Evolutionary conservation across 2,888 invertebrate species (phyloP), one percentile per base, ranked within the genome.

Genomic region (Eupeodes luniger): DNA sequence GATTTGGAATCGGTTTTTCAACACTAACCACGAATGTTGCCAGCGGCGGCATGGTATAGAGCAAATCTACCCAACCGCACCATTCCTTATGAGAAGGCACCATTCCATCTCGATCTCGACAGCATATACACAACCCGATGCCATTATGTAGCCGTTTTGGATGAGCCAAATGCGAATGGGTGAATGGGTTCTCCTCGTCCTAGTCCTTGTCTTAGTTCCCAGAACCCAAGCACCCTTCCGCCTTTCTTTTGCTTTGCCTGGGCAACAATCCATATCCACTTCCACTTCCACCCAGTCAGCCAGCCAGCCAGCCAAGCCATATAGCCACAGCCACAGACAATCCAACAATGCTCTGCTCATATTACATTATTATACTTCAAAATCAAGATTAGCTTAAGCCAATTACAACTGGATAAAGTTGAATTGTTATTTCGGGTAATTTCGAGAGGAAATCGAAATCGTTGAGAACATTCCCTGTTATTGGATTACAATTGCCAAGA

Each of bases 351-450:
- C 81, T 70, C 70, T 88, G 81, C 88, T 88, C 88, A 84, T 88
- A 85, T 88, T 88, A 88, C 85, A 85, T 88, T 84, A 85, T 88
- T 88, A 88, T 85, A 85, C 85, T 85, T 87, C 81, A 88, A 88
- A 88, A 88, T 88, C 88, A 88, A 88, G 88, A 88, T 88, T 81
- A 88, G 88, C 88, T 88, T 81, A 85, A 88, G 88, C 88, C 88
- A 88, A 88, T 88, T 88, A 88, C 88, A 88, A 88, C 69, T 85
- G 88, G 88, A 88, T 88, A 88, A 88, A 85, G 88, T 84, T 85
- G 88, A 88, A 88, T 88, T 88, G 88, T 88, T 88, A 88, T 88
- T 88, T 88, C 88, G 88, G 88, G 85, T 88, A 88, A 88, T 88
- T 88, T 88, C 81, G 59, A 62, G 70, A 81, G 85, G 85, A 85